A percentile compares a stretch with the other conserved stretches of the same genome.
These are phyloP conservation scores for Motacilla tschutschensis DNA, from an alignment of 2,113 vertebrate genomes.

Conservation along the genomic window DNA sequence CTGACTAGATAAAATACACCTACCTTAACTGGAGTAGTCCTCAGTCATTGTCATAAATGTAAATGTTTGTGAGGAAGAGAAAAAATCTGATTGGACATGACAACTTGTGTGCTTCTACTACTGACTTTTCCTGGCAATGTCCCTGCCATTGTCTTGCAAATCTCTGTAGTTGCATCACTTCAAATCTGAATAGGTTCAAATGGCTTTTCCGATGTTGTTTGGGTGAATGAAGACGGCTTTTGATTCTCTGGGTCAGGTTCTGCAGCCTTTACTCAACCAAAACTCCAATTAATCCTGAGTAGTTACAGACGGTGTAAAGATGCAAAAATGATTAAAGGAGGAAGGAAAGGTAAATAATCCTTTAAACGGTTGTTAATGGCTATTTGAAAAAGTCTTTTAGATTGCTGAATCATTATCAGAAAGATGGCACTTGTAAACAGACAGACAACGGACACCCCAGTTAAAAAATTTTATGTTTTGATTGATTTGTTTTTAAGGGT, in stretches of 20 bases:
- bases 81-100: background rate
- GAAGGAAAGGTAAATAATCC: background rate
- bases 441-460: too few species aligned
- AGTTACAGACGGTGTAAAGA: background rate
- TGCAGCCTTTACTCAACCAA: background rate
- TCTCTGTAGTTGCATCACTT: background rate
- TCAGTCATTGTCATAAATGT: background rate
- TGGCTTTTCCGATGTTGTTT: background rate
- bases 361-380: background rate
- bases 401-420: background rate
- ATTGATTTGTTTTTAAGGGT: background rate
- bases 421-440: background rate
- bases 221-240: background rate
- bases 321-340: background rate
- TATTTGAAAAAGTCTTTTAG: background rate
- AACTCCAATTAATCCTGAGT: background rate
- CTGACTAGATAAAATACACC: background rate
- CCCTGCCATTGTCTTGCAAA: background rate
- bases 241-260: background rate
- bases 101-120: background rate
- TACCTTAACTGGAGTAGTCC: background rate
- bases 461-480: background rate
- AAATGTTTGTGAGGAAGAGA: background rate
- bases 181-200: background rate
- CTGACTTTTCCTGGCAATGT: background rate